Evolutionary conservation across 2,888 invertebrate genomes (phyloP), one percentile per base, ranked within the genome.

Genomic region (Meliscaeva auricollis): DNA sequence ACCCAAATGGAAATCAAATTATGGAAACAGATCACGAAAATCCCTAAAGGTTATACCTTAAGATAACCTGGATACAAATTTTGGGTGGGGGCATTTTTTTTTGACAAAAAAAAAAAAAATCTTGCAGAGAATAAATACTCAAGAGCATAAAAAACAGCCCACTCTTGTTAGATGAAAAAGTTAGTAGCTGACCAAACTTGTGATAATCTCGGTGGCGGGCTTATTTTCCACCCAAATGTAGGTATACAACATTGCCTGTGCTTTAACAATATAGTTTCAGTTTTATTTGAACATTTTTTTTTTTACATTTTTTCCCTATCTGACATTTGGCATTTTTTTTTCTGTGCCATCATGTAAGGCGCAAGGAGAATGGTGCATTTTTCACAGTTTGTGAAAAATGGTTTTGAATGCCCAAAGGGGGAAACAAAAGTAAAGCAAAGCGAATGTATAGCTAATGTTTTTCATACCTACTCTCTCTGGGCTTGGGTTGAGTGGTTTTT

Each of bases 1-100:
- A 79, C 69, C 78, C 74, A 75, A 84, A 79, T 79, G 52, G 69
- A 74, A 84, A 79, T 79, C 66, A 79, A 84, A 84, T 84, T 84
- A 84, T 84, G 83, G 74, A 79, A 79, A 58, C 83, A 84, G 74
- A 84, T 84, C 83, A 84, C 79, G 83, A 75, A 84, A 79, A 58
- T 84, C 70, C 79, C 83, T 66, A 52, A 50, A 70, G 79, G 83
- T 50, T 79, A 58, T 22, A 44, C 56, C 56, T 64, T 62, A 54
- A 74, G 69, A 83, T 83, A 83, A 83, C 73, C 83, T 73, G 69
- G 69, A 9, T 35, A 69, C 62, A 69, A 69, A 78, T 83, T 26
- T 83, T 83, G 17, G 32, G 54, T 77, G 15, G 26, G 54, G 54
- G 35, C 38, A 62, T 60, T 35, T 15, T 60, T 3, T 13, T 8